Evolutionary conservation across 2,797 vertebrate species (phyloP).

Genomic region (Myiotriccus ornatus): DNA sequence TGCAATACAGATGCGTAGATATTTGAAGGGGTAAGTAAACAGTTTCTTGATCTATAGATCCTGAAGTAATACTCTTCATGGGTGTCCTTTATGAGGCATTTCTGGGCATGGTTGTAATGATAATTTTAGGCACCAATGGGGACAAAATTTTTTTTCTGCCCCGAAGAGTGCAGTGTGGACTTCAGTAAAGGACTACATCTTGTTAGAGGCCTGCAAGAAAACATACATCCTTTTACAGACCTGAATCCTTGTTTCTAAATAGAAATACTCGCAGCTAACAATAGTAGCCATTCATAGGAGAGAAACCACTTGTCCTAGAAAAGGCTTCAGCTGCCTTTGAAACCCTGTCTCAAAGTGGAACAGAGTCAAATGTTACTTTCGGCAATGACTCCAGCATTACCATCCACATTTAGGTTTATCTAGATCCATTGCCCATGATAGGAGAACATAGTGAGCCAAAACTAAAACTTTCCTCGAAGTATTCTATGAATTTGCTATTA

Average conservation of each 20-base stretch:
- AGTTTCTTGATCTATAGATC: not conserved
- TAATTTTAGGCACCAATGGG: not conserved
- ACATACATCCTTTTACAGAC: not conserved
- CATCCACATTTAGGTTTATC: not conserved
- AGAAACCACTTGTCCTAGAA: not conserved
- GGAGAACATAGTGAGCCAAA: not conserved
- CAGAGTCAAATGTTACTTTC: not conserved
- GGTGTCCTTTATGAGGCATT: not conserved
- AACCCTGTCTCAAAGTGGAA: not conserved
- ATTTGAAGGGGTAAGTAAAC: not conserved
- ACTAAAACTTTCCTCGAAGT: not conserved
- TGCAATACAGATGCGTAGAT: not conserved
- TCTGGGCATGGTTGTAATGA: not conserved
- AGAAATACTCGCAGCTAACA: not conserved
- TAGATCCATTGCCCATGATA: not conserved
- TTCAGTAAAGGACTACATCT: not conserved
- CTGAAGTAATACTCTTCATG: not conserved
- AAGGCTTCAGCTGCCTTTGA: not conserved
- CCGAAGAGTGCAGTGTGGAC: fast-evolving
- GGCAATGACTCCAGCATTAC: not conserved
- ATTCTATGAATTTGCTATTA: not conserved
- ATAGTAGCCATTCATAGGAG: not conserved
- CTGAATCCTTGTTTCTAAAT: not conserved
- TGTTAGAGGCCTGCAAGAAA: not conserved
- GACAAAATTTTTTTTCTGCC: not conserved